Evolutionary conservation across 1,140 invertebrate species (phyloP).

Genomic region (Procambarus virginalis): DNA sequence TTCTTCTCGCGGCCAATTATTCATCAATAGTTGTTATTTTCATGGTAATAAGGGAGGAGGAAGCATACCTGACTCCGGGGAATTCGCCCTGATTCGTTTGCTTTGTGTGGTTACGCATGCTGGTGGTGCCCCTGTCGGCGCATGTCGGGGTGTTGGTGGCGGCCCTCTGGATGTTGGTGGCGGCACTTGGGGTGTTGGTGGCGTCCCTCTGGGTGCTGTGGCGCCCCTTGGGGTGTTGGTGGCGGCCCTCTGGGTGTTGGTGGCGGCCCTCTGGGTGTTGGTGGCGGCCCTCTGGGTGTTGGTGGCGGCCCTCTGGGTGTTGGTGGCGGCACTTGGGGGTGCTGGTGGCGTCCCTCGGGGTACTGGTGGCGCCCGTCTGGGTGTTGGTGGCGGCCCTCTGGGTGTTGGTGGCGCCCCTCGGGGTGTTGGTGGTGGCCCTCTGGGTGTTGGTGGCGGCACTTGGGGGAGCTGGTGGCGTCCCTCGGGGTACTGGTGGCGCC

Average conservation of each 20-base stretch:
- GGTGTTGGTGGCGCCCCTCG: too few species aligned
- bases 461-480: too few species aligned
- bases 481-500: not conserved
- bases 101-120: not conserved
- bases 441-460: too few species aligned
- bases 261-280: not conserved
- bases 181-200: not conserved
- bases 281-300: not conserved
- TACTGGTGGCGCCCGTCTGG: too few species aligned
- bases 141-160: too few species aligned
- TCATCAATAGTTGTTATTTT: slow-evolving; percentile 30
- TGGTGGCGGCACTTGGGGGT: not conserved
- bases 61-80: not conserved
- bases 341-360: too few species aligned
- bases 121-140: not conserved
- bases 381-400: too few species aligned
- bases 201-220: not conserved
- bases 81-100: slow-evolving; percentile 18
- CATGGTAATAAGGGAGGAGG: slow-evolving; percentile 24
- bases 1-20: slow-evolving; percentile 23
- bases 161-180: not conserved
- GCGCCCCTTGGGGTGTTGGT: not conserved
- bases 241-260: not conserved
- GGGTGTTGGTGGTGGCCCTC: too few species aligned
- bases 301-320: not conserved